Base-by-base conservation (phyloP, 2,797 vertebrate species). In the Mormyrus proboscirostris region DNA sequence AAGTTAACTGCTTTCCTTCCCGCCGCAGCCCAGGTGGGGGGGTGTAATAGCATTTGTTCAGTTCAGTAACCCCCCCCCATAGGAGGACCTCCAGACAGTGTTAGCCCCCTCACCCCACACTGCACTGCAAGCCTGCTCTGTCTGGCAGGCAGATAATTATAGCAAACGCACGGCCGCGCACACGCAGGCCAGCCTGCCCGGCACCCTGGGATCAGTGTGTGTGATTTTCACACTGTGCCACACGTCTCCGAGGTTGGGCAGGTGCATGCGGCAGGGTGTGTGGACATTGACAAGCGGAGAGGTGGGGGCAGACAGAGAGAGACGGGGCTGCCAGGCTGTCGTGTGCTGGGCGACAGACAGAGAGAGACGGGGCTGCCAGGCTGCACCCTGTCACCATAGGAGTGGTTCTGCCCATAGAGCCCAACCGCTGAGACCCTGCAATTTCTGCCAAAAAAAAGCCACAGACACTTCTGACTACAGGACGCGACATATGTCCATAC, bases 41-140 rank as follows among this genome's bases (percentile, higher is more conserved):
- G 92, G 88, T 86, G 33, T 93, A 93, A 95, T 83, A 79, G 92
- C 92, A 95, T 94, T 93, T 92, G 49, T 51, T 90, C 89, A 91
- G 89, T 62, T 88, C 91, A 90, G 82, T 90, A 22, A 92, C 57
- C 50, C 50, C 76, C 89, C 65, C 29, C 29, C 53, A 2, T 53
- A 82, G 87, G 47, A 82, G 49, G 29, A 90, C 44, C 87, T 14
- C 25, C 89, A 90, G 59, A 87, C 89, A 84, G 79, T 41, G 14
- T 29, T 22, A 53, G 76, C 19, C 12, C 33, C 19, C 57, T 25
- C 44, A 8, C 50, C 14, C 47, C 79, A 2, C 69, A 88, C 88
- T 59, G 73, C 19, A 38, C 57, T 53, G 29, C 19, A 4, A 65
- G 85, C 51, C 76, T 79, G 87, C 47, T 49, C 44, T 50, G 50